Percentiles rank a stretch among this genome's conserved stretches.
Conservation (phyloP, 2,113 vertebrate species). For the Thunnus maccoyii region DNA sequence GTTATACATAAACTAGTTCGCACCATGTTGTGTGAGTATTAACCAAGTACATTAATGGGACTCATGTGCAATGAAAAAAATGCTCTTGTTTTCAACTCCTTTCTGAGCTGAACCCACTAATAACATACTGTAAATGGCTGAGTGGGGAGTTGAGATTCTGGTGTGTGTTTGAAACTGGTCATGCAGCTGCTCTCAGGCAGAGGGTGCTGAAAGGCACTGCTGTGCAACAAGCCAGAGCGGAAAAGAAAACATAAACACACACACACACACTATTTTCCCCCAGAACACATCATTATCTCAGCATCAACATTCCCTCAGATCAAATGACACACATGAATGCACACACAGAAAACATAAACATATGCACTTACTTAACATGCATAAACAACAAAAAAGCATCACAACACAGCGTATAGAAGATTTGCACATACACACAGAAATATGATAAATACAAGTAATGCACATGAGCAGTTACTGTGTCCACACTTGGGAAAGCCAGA, state of each 20-base stretch:
- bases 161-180: conserved; percentile 54
- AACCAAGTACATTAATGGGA: background rate
- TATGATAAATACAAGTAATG: background rate
- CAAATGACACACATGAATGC: conserved; percentile 41
- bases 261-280: conserved; percentile 20
- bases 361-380: conserved; percentile 41
- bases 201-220: conserved; percentile 47
- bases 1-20: background rate
- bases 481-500: background rate
- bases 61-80: background rate
- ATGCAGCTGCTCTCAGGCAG: conserved; percentile 55
- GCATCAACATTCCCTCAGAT: conserved; percentile 47
- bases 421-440: background rate
- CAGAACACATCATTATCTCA: conserved; percentile 47
- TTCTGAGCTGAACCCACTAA: conserved; percentile 27
- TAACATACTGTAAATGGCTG: conserved; percentile 40
- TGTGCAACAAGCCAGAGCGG: conserved; percentile 28
- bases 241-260: conserved; percentile 43
- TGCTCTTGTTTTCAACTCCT: conserved; percentile 1
- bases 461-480: background rate
- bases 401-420: background rate
- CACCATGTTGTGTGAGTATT: background rate
- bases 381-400: background rate
- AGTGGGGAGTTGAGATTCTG: conserved; percentile 37
- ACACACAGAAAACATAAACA: conserved; percentile 35